phyloP scores from a whole-genome alignment of 2,797 vertebrate genomes.

The Liparis tanakae region DNA sequence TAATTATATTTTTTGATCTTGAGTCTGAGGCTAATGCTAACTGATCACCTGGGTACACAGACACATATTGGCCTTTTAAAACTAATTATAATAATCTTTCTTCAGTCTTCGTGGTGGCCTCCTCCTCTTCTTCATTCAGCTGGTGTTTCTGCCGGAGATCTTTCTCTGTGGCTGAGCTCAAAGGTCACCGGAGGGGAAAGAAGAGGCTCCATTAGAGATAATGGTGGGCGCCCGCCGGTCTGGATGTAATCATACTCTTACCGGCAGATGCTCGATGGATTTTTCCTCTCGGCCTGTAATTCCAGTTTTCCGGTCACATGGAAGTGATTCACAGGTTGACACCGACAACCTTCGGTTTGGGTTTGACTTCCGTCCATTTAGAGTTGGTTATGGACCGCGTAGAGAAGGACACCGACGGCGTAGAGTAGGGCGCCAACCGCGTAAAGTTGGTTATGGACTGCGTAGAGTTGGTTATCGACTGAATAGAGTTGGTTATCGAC shows the following conservation, averaged over 20 bases:
- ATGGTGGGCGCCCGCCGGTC: slow-evolving; percentile 32
- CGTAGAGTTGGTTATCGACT: too few relatives aligned
- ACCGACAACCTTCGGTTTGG: too few relatives aligned
- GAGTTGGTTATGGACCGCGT: too few relatives aligned
- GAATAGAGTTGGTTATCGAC: too few relatives aligned
- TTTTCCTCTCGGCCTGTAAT: slow-evolving; percentile 39
- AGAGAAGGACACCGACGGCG: too few relatives aligned
- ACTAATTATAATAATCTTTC: slow-evolving; percentile 3
- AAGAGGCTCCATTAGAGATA: slow-evolving; percentile 41
- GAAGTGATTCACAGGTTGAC: slow-evolving; percentile 36
- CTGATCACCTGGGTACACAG: slow-evolving; percentile 47
- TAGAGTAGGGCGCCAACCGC: too few relatives aligned
- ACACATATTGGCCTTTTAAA: slow-evolving; percentile 20
- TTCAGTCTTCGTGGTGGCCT: slow-evolving; percentile 5
- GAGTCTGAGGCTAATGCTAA: slow-evolving; percentile 55
- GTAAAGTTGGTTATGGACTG: too few relatives aligned
- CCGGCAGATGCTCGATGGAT: slow-evolving; percentile 14
- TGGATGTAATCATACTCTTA: slow-evolving; percentile 48
- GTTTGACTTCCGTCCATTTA: too few relatives aligned
- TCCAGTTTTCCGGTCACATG: slow-evolving; percentile 34
- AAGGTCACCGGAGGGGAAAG: neutral
- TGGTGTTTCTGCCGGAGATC: slow-evolving; percentile 30
- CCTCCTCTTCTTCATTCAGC: slow-evolving; percentile 27
- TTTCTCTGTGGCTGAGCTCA: slow-evolving; percentile 28
- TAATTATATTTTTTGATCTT: slow-evolving; percentile 69